A percentile compares a stretch with the other conserved stretches of the same genome.
These are phyloP conservation scores for Grammomys surdaster DNA, from an alignment of 2,113 vertebrate genomes.

Conservation along the genomic window DNA sequence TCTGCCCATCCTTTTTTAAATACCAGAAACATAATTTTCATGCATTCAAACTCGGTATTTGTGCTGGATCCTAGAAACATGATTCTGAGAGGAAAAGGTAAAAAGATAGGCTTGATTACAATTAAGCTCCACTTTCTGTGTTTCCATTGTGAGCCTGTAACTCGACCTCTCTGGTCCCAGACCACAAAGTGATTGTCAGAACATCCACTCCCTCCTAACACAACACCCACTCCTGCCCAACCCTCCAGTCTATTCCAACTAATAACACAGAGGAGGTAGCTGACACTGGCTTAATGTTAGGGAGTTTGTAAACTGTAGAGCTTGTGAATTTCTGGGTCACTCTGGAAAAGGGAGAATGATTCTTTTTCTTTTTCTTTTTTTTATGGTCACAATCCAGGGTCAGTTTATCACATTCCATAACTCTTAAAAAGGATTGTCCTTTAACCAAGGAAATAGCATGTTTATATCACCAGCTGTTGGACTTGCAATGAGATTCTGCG, in stretches of 20 bases:
- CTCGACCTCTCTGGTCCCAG: background rate
- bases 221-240: background rate
- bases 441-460: constrained; percentile 66
- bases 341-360: constrained; percentile 65
- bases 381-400: constrained; percentile 66
- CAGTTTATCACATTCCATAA: constrained; percentile 65
- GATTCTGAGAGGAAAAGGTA: background rate
- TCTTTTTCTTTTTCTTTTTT: constrained; percentile 60
- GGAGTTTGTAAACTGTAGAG: constrained; percentile 53
- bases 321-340: constrained; percentile 48
- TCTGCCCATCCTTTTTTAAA: constrained; percentile 6
- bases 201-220: background rate
- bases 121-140: background rate
- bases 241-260: constrained; percentile 29
- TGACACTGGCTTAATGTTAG: constrained; percentile 7
- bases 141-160: background rate
- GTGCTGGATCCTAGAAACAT: background rate
- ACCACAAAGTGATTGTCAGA: background rate
- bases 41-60: constrained; percentile 27
- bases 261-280: constrained; percentile 34
- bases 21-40: constrained; percentile 46
- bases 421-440: constrained; percentile 67
- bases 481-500: constrained; percentile 9
- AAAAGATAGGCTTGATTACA: background rate
- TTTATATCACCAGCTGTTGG: constrained; percentile 61